Conservation (phyloP, 2,113 vertebrate genomes). For the Larimichthys crocea region DNA sequence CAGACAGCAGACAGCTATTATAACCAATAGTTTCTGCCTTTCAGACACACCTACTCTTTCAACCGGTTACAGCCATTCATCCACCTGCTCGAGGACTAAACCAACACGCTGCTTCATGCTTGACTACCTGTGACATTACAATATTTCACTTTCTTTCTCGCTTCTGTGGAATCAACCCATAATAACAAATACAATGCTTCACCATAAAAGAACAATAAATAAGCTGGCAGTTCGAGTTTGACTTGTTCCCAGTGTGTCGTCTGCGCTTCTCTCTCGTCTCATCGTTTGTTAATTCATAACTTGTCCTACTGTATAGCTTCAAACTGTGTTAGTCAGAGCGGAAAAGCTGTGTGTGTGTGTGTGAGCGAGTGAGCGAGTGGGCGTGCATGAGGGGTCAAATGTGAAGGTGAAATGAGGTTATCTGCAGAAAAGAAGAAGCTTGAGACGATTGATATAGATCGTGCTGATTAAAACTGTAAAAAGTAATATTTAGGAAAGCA, state of each 20-base stretch:
- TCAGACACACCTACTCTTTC: neutral
- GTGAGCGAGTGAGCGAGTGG: too few relatives aligned
- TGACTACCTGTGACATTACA: neutral
- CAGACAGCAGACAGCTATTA: neutral
- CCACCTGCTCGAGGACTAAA: neutral
- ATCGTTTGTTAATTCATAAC: constrained; percentile 43
- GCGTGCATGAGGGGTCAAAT: constrained; percentile 32
- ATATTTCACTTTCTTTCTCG: neutral
- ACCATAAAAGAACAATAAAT: neutral
- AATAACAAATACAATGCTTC: neutral
- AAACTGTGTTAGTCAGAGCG: constrained; percentile 20
- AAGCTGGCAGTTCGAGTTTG: neutral
- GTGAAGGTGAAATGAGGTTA: constrained; percentile 32
- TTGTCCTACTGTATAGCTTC: constrained; percentile 26
- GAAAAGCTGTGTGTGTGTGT: constrained; percentile 21
- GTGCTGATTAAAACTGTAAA: neutral
- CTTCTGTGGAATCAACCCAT: neutral
- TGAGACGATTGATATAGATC: neutral
- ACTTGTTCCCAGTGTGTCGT: neutral
- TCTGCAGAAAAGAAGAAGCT: neutral
- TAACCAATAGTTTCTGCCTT: neutral
- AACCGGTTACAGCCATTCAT: neutral
- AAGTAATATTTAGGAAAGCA: neutral
- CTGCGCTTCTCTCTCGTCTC: neutral
- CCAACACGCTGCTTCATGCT: neutral